phyloP scores from a whole-genome alignment of 1,140 invertebrate species.

The Rhyzopertha dominica region DNA sequence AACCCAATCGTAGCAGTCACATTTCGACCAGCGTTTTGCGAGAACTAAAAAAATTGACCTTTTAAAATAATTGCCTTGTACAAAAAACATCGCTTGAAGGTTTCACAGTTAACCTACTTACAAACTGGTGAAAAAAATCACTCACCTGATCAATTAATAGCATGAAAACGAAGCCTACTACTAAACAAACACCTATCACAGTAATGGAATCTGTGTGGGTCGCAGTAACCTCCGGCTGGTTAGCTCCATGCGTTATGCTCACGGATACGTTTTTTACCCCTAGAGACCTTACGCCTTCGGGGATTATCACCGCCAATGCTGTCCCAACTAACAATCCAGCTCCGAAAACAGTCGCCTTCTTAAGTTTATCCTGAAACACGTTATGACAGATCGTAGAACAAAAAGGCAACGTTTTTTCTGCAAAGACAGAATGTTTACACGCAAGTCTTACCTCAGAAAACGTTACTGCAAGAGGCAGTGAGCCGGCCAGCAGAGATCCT shows the following conservation, averaged over 20 bases:
- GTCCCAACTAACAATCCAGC: slow-evolving; percentile 97
- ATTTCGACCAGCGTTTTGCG: slow-evolving; percentile 63
- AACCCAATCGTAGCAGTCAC: slow-evolving; percentile 92
- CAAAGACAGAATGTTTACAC: not conserved
- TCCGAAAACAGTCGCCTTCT: slow-evolving; percentile 90
- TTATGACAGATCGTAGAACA: not conserved
- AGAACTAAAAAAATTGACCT: slow-evolving; percentile 49
- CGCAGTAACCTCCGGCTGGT: slow-evolving; percentile 22
- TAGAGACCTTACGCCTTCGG: slow-evolving; percentile 91
- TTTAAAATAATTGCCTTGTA: too few relatives aligned
- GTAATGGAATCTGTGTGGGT: slow-evolving; percentile 50
- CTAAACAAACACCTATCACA: slow-evolving; percentile 60
- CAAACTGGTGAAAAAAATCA: too few relatives aligned
- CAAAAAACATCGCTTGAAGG: too few relatives aligned
- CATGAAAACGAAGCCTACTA: slow-evolving; percentile 93
- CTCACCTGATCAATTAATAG: slow-evolving; percentile 82
- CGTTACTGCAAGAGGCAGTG: slow-evolving; percentile 85
- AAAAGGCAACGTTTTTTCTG: not conserved
- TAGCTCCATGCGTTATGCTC: slow-evolving; percentile 4
- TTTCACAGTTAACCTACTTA: too few relatives aligned
- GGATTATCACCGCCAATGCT: slow-evolving; percentile 95
- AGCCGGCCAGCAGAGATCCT: slow-evolving; percentile 90
- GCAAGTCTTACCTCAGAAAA: slow-evolving; percentile 79
- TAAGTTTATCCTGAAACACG: slow-evolving; percentile 79
- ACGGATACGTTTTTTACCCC: slow-evolving; percentile 20